Percentiles rank a stretch among this genome's conserved stretches.
These are phyloP conservation scores for Habropoda laboriosa DNA, from an alignment of 1,140 invertebrate genomes.

Conservation along the genomic window DNA sequence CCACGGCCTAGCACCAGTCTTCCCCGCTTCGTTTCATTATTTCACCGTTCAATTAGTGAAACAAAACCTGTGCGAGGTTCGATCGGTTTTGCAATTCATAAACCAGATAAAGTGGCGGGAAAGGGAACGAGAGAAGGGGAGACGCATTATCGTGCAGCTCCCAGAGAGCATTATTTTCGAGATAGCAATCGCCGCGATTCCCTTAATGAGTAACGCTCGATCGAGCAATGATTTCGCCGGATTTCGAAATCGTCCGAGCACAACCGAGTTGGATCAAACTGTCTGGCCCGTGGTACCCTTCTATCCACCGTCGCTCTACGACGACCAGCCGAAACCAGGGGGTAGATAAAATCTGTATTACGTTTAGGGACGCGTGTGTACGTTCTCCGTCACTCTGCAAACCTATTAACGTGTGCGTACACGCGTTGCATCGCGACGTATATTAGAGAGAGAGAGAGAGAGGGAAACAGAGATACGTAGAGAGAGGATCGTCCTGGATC, in stretches of 20 bases:
- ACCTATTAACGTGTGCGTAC: slow-evolving; percentile 59
- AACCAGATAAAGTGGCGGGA: neutral
- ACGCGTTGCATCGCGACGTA: slow-evolving; percentile 28
- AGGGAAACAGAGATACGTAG: neutral
- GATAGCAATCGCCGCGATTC: slow-evolving; percentile 45
- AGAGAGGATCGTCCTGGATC: slow-evolving; percentile 18
- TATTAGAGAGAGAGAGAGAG: no score
- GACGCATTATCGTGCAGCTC: slow-evolving; percentile 23
- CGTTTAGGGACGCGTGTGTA: slow-evolving; percentile 56
- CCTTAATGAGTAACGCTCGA: slow-evolving; percentile 56
- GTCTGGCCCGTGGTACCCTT: slow-evolving; percentile 44
- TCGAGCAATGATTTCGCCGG: slow-evolving; percentile 50
- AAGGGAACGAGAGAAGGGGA: neutral
- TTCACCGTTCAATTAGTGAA: slow-evolving; percentile 28
- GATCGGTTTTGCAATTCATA: slow-evolving; percentile 42
- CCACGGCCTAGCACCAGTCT: neutral
- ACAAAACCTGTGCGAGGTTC: neutral
- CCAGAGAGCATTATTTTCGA: slow-evolving; percentile 34
- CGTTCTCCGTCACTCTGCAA: slow-evolving; percentile 24
- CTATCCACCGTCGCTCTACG: neutral
- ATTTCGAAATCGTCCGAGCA: slow-evolving; percentile 48
- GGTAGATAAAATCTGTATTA: slow-evolving; percentile 66
- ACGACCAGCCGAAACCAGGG: slow-evolving; percentile 7
- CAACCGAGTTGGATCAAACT: slow-evolving; percentile 48
- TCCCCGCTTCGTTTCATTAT: neutral